Conservation (phyloP, 2,113 vertebrate species). For the Apodemus speciosus region DNA sequence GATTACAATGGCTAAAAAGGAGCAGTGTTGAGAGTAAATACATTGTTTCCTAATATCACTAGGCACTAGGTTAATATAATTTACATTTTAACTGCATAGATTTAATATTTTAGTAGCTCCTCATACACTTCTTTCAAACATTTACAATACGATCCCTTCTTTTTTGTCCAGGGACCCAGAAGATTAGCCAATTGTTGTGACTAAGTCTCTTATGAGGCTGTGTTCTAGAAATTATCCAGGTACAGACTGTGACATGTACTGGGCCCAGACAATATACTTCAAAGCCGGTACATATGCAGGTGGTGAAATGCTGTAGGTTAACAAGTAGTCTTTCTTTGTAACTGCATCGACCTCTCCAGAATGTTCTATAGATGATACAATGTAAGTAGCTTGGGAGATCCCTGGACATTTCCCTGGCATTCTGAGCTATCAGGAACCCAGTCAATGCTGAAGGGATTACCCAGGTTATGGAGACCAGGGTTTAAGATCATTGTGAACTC, state of each 20-base stretch:
- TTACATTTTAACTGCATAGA: neutral
- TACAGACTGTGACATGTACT: neutral
- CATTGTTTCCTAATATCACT: neutral
- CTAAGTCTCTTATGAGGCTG: neutral
- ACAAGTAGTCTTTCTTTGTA: neutral
- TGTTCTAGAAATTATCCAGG: neutral
- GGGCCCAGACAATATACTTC: too few species aligned
- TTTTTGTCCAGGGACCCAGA: neutral
- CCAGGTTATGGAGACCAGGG: too few species aligned
- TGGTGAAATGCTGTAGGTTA: neutral
- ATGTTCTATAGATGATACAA: neutral
- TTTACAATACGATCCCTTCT: neutral
- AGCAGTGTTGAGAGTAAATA: neutral
- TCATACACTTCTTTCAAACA: neutral
- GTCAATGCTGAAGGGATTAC: neutral
- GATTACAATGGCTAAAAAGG: constrained; percentile 36
- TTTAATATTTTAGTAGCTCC: neutral
- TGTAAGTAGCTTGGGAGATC: neutral
- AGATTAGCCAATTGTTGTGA: neutral
- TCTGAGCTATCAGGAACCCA: neutral
- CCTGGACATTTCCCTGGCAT: neutral
- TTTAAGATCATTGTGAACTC: too few species aligned
- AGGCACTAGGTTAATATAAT: neutral
- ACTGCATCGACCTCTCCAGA: neutral
- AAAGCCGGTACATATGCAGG: neutral